phyloP scores from a whole-genome alignment of 2,888 invertebrate species.

The Cheilosia grossa region DNA sequence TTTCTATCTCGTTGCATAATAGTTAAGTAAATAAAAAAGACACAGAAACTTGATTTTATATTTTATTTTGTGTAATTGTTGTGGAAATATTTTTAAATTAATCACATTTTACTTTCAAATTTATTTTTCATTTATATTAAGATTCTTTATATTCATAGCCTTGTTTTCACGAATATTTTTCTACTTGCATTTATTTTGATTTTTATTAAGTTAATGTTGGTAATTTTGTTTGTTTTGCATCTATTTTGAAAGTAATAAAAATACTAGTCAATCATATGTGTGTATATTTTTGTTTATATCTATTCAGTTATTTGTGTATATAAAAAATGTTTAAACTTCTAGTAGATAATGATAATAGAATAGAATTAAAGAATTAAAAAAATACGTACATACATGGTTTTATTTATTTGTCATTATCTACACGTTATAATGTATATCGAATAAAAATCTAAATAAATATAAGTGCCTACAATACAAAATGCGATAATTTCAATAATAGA shows the following conservation, averaged over 20 bases:
- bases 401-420: conserved; percentile 63
- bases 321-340: conserved; percentile 45
- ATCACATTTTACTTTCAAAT: conserved; percentile 13
- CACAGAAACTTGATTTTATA: not conserved
- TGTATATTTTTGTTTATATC: conserved; percentile 51
- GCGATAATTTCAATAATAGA: not conserved
- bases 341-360: conserved; percentile 53
- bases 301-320: conserved; percentile 43
- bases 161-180: conserved; percentile 45
- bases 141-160: conserved; percentile 24
- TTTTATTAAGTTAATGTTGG: conserved; percentile 15
- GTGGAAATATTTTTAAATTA: conserved; percentile 45
- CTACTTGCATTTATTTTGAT: conserved; percentile 58
- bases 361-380: conserved; percentile 52
- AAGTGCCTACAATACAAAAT: conserved; percentile 7
- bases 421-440: conserved; percentile 39
- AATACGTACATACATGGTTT: conserved; percentile 44
- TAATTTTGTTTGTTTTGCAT: conserved; percentile 35
- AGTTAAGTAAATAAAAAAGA: not conserved
- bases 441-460: conserved; percentile 39
- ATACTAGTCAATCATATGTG: conserved; percentile 69
- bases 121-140: conserved; percentile 21
- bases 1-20: too few species aligned
- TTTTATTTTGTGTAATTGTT: conserved; percentile 69
- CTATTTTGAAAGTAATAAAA: conserved; percentile 72